Base-by-base conservation (phyloP, 2,888 invertebrate genomes). In the Nezara viridula region DNA sequence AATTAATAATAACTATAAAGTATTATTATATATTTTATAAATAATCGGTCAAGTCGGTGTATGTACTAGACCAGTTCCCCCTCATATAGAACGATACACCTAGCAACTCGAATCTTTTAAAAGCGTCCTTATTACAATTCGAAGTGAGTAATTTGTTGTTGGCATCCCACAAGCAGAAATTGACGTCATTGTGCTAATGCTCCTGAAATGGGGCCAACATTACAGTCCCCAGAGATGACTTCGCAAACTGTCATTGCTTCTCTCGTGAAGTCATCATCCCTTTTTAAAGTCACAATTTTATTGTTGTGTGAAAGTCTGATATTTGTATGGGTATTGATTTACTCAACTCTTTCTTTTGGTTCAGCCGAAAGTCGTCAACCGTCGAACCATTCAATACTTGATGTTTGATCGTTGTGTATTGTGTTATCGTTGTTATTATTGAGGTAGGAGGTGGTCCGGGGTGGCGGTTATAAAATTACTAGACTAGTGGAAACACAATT, bases 161-260 rank as follows among this genome's bases (percentile, higher is more conserved):
- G 81, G 81, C 81, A 44, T 14, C 44, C 81, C 44, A 0, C 77
- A 5, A 77, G 21, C 0, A 47, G 24, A 44, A n/a, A 14, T n/a
- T 81, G 81, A 81, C 81, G 81, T 81, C 81, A 81, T 47, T 81
- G 81, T 81, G 81, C 81, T 81, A 81, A 81, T 81, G 81, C 44
- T 81, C n/a, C 44, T 81, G 81, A 81, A 40, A 81, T 81, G 81
- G n/a, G 40, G 81, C 81, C 81, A 81, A 81, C 81, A 81, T n/a
- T 40, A 44, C n/a, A 4, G 81, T 47, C n/a, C 5, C 14, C 37
- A 2, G 5, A 7, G 77, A n/a, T 40, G 37, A 77, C 77, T 47
- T 81, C n/a, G 81, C n/a, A 47, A 60, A 14, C 60, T 21, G 19
- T 16, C 9, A 16, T 19, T 37, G 66, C 37, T 73, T 21, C 16